Evolutionary conservation across 2,113 vertebrate genomes (phyloP).

Genomic region (Mirza zaza): DNA sequence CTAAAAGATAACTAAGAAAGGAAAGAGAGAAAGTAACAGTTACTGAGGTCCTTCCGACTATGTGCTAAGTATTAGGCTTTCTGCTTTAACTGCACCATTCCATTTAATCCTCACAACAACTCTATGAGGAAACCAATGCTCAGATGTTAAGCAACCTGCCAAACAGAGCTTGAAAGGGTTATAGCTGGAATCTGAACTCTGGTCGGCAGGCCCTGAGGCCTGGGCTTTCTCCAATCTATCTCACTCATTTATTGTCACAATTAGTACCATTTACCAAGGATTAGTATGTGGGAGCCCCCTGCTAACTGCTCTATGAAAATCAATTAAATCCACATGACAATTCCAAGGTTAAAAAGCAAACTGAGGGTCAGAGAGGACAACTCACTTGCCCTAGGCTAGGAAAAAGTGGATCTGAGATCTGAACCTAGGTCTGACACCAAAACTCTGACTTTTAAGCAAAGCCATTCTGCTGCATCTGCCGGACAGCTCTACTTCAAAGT

Average conservation of each 20-base stretch:
- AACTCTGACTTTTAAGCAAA: background rate
- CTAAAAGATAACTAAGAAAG: background rate
- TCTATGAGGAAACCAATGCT: background rate
- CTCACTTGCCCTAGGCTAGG: background rate
- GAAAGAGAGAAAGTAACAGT: background rate
- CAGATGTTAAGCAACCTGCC: background rate
- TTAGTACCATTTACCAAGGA: background rate
- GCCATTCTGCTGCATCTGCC: background rate
- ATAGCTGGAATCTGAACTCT: background rate
- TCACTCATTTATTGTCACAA: background rate
- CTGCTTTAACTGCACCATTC: background rate
- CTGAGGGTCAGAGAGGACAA: background rate
- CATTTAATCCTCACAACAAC: background rate
- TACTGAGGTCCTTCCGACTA: background rate
- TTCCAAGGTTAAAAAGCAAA: background rate
- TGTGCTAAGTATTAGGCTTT: background rate
- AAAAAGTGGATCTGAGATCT: background rate
- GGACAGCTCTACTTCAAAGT: conserved; percentile 27
- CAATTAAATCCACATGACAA: background rate
- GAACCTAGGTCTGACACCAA: background rate
- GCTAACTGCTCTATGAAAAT: background rate
- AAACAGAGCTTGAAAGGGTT: background rate
- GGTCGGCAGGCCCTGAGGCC: background rate
- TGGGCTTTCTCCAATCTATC: background rate
- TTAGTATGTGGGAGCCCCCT: background rate